Evolutionary conservation across 2,888 invertebrate genomes (phyloP), one percentile per base, ranked within the genome.

Genomic region (Ophion ellenae): DNA sequence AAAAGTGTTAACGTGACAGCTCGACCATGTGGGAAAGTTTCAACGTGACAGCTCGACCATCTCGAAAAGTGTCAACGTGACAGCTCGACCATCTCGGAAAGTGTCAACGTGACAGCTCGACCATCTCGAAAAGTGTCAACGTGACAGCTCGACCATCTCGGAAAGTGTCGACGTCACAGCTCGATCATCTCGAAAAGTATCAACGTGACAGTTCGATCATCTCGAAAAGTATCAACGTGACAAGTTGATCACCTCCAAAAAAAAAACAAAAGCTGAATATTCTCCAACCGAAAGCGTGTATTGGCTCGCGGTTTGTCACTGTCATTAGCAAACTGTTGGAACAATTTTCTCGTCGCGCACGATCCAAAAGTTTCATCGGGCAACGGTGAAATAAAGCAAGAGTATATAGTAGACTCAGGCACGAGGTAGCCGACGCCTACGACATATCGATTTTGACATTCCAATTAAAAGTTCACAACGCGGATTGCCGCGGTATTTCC

Each of bases 391-490:
- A 32, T 17, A 75, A 47, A 75, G n/a, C 3, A 53, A 75, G 47
- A 36, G n/a, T 28, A n/a, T 64, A 64, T 53, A 7, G 40, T 1
- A 40, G 40, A 0, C 40, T 40, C 7, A 7, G 40, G 40, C 40
- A 53, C 69, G 81, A 40, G 74, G 70, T 28, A 32, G 57, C n/a
- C 20, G n/a, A 70, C 85, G 53, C 82, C 78, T 78, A 81, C 61
- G 32, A 81, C 73, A 74, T 81, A 81, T 85, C 77, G 85, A 85
- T 83, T 83, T 83, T 73, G 76, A 83, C 80, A 85, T 77, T 85
- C 85, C 85, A 85, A 85, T 85, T 85, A 85, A 85, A 83, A 85
- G 81, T 85, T 85, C 77, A 69, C 32, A 77, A n/a, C 79, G 75
- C 71, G 75, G 75, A 76, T 76, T 71, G 80, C 83, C 24, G 71